A percentile compares a stretch with the other conserved stretches of the same genome.
phyloP scores from a whole-genome alignment of 2,113 vertebrate species.

The Ursus arctos region DNA sequence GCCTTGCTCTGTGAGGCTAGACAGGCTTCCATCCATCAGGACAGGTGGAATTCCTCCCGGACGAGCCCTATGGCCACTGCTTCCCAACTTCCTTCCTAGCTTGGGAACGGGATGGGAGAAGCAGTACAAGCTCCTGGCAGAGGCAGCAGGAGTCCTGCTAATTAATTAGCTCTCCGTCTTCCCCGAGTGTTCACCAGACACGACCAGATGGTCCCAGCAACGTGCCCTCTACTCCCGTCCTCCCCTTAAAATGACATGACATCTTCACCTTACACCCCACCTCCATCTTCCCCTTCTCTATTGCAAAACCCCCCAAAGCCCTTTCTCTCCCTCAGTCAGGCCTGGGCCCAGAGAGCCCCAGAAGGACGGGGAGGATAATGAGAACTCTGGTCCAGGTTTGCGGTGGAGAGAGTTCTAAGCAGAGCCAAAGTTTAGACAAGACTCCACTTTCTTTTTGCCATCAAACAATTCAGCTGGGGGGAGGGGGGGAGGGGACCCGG shows the following conservation, averaged over 20 bases:
- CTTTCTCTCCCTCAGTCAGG: not conserved
- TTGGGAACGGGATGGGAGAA: not conserved
- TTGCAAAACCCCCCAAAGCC: not conserved
- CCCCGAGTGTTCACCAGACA: constrained; percentile 25
- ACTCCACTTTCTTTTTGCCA: not conserved
- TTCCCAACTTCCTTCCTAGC: not conserved
- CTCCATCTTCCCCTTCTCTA: not conserved
- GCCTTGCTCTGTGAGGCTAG: not conserved
- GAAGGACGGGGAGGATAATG: accelerated
- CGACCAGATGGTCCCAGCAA: constrained; percentile 75
- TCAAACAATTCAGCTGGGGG: not conserved
- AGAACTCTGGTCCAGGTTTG: not conserved
- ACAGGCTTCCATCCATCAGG: not conserved
- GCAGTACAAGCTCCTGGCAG: not conserved
- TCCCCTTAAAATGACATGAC: not conserved
- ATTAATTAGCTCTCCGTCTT: constrained; percentile 57
- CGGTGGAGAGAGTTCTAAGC: not conserved
- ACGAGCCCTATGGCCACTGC: accelerated
- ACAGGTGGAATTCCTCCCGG: not conserved
- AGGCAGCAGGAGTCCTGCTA: constrained; percentile 19
- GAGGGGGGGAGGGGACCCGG: accelerated
- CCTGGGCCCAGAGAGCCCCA: not conserved
- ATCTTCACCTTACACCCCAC: not conserved
- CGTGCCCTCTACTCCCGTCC: constrained; percentile 12
- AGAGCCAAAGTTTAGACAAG: not conserved